Percentiles rank a stretch among this genome's conserved stretches.
These are phyloP conservation scores for Bufo bufo DNA, from an alignment of 2,113 vertebrate species.

Conservation along the genomic window DNA sequence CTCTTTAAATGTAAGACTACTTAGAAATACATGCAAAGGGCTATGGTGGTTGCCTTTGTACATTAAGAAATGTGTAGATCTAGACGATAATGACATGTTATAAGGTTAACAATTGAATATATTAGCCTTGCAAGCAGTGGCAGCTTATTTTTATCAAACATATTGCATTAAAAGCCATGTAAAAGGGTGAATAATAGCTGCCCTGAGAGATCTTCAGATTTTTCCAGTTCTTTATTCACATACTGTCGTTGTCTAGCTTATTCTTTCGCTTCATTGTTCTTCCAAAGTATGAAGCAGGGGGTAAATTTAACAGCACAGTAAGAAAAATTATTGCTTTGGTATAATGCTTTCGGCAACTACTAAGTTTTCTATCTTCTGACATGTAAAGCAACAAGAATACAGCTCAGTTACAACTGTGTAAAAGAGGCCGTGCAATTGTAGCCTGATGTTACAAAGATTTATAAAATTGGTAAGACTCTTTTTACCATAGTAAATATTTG, in stretches of 20 bases:
- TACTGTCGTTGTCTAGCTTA: background rate
- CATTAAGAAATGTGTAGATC: too few relatives aligned
- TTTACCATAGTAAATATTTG: background rate
- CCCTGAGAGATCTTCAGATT: background rate
- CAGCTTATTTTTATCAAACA: background rate
- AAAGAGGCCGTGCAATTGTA: background rate
- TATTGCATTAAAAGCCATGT: background rate
- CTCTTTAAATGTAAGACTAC: too few relatives aligned
- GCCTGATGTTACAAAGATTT: background rate
- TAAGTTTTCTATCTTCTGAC: background rate
- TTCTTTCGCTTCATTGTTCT: background rate
- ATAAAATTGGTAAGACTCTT: background rate
- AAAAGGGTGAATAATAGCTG: background rate
- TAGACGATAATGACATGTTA: too few relatives aligned
- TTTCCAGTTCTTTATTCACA: background rate
- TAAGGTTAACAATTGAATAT: too few relatives aligned
- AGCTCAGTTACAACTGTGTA: background rate
- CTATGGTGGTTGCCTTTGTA: too few relatives aligned
- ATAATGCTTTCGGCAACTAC: background rate
- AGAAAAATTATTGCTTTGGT: background rate
- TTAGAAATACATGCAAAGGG: too few relatives aligned
- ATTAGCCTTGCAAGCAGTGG: too few relatives aligned
- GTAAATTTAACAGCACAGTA: background rate
- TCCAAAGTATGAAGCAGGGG: background rate
- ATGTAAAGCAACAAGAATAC: background rate